These are phyloP conservation scores for Drosophila nr. medialis DNA, from an alignment of 2,888 invertebrate genomes.

Conservation along the genomic window DNA sequence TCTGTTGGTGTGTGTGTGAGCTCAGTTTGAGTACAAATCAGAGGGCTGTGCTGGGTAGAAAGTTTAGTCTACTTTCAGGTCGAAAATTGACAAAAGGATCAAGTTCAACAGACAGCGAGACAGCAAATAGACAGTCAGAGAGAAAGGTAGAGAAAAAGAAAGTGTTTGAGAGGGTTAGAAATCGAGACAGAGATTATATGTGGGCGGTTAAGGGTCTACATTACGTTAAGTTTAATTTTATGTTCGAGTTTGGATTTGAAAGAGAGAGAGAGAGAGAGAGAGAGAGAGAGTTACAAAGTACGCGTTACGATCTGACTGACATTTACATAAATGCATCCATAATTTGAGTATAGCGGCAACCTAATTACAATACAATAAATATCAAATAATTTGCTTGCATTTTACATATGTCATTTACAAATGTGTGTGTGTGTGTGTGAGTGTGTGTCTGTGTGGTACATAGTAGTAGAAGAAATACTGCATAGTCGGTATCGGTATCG, in stretches of 20 bases:
- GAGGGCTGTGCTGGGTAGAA: constrained; percentile 4
- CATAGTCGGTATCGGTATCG: constrained; percentile 66
- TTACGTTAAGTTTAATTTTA: constrained; percentile 49
- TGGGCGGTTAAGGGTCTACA: constrained; percentile 26
- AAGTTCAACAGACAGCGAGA: constrained; percentile 48
- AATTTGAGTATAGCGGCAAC: constrained; percentile 79
- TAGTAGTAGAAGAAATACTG: constrained; percentile 66
- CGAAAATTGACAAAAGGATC: constrained; percentile 36
- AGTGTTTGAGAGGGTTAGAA: constrained; percentile 10
- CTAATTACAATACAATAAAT: constrained; percentile 76
- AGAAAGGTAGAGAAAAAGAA: constrained; percentile 3
- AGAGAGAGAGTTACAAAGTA: constrained; percentile 44
- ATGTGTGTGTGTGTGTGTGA: constrained; percentile 54
- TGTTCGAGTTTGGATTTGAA: constrained; percentile 34
- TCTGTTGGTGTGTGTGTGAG: constrained; percentile 6
- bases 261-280: constrained; percentile 47
- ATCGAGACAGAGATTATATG: constrained; percentile 11
- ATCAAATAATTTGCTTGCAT: constrained; percentile 72
- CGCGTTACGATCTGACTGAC: constrained; percentile 45
- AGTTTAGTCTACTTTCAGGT: constrained; percentile 34
- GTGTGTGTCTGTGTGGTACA: constrained; percentile 50
- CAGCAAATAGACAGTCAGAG: constrained; percentile 10
- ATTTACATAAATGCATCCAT: constrained; percentile 73
- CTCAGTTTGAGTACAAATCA: constrained; percentile 14
- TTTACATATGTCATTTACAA: constrained; percentile 78